Conservation (phyloP, 2,888 invertebrate species). For the Lapara coniferarum region DNA sequence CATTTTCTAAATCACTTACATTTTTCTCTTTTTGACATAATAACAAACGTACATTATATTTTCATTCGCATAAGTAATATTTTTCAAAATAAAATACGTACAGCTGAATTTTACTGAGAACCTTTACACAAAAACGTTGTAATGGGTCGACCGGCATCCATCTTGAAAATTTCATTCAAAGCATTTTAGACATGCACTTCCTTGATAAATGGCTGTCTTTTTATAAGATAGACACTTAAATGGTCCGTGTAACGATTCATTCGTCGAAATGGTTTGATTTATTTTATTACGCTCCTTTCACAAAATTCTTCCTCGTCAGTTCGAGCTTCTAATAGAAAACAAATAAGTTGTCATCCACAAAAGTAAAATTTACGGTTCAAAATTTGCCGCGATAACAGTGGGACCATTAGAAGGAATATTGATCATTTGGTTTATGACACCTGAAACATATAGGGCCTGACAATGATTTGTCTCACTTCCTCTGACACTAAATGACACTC, state of each 20-base stretch:
- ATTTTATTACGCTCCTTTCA: conserved; percentile 20
- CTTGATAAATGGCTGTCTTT: conserved; percentile 47
- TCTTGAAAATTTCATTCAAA: conserved; percentile 44
- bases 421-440: no score
- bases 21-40: no score
- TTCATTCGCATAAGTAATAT: no score
- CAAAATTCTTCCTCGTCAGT: conserved; percentile 3
- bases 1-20: no score
- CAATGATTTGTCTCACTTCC: no score
- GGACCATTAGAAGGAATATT: no score
- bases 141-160: conserved; percentile 41
- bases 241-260: conserved; percentile 26
- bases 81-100: background rate
- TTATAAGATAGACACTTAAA: conserved; percentile 30
- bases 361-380: background rate
- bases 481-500: no score
- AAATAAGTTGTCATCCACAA: background rate
- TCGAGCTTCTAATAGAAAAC: background rate
- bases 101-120: background rate
- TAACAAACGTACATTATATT: no score
- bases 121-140: conserved; percentile 19
- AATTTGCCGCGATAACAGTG: background rate
- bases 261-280: conserved; percentile 19
- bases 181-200: conserved; percentile 42
- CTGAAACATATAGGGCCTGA: no score